These are phyloP conservation scores for Drosophila hamatofila DNA, from an alignment of 2,888 invertebrate genomes.

Conservation along the genomic window DNA sequence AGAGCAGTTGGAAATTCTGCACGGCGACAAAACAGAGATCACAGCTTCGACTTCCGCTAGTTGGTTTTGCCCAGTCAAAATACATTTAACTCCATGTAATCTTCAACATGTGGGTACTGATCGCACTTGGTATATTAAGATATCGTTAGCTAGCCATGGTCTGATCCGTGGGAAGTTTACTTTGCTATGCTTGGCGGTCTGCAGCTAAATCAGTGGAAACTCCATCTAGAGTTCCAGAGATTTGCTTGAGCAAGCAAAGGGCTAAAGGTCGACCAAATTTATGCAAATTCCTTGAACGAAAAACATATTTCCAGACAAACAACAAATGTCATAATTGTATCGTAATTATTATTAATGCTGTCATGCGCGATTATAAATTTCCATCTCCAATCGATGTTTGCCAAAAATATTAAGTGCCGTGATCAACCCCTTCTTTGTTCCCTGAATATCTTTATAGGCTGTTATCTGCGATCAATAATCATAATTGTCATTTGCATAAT, in stretches of 20 bases:
- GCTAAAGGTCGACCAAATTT: conserved; percentile 17
- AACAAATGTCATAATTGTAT: conserved; percentile 72
- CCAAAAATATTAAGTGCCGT: conserved; percentile 57
- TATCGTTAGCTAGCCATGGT: conserved; percentile 67
- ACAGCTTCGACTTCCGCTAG: conserved; percentile 66
- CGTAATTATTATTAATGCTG: conserved; percentile 83
- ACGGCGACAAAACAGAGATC: conserved; percentile 27
- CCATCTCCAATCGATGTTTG: conserved; percentile 47
- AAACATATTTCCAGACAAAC: conserved; percentile 30
- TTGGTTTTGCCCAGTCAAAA: conserved; percentile 66
- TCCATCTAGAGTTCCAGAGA: conserved; percentile 54
- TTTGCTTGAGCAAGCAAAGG: conserved; percentile 47
- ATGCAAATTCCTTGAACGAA: conserved; percentile 42
- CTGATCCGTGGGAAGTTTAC: conserved; percentile 64
- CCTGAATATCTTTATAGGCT: conserved; percentile 3
- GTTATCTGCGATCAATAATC: conserved; percentile 46
- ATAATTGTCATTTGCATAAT: conserved; percentile 74
- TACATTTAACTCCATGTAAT: conserved; percentile 49
- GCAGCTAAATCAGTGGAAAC: conserved; percentile 61
- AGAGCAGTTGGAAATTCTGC: conserved; percentile 56
- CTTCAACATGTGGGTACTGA: conserved; percentile 74
- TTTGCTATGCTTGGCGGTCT: conserved; percentile 18
- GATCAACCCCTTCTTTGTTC: conserved; percentile 47
- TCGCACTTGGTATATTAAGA: conserved; percentile 57
- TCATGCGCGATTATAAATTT: conserved; percentile 68